Base-by-base conservation (phyloP, 2,888 invertebrate species). In the Drosophila picticornis region DNA sequence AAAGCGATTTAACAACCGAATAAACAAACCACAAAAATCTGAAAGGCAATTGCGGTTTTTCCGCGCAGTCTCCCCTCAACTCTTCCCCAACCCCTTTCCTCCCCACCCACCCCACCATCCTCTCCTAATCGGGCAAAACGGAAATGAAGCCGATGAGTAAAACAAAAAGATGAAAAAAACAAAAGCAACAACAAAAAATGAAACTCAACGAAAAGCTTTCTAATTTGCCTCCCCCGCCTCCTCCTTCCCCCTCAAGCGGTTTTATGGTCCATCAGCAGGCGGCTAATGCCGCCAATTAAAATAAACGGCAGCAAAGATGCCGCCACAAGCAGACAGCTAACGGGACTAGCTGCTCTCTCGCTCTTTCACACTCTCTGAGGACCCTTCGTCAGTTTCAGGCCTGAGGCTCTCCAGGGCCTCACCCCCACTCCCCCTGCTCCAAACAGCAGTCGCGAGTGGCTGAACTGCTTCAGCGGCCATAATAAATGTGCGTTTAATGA, bases 211-310 rank as follows among this genome's bases (percentile, higher is more conserved):
- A 22, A 57, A 71, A 60, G 75, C 76, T 48, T 43, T 61, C 48
- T 63, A 31, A n/a, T 38, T 29, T 4, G 11, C n/a, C 50, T 46
- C n/a, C 50, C 51, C 16, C 3, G 6, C 46, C 4, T 11, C 13
- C 32, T 25, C 22, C 50, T 22, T 10, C 29, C 11, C 40, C 4
- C 1, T 13, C 10, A 25, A 48, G 61, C 61, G 77, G 78, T 86
- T 90, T 86, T 85, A 86, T 90, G 77, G 88, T 73, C 88, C 79
- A 90, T 90, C 88, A 88, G 77, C 79, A 71, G 77, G 58, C 83
- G 79, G 63, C 89, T 87, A 85, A 87, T 85, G 84, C 81, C 68
- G 86, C 77, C 88, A 87, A 87, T 87, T 90, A 90, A 87, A 88
- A 90, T 88, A 90, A 90, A 86, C 86, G 90, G 64, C 75, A 67